These are phyloP conservation scores for Pedionomus torquatus DNA, from an alignment of 2,113 vertebrate species.

Conservation along the genomic window DNA sequence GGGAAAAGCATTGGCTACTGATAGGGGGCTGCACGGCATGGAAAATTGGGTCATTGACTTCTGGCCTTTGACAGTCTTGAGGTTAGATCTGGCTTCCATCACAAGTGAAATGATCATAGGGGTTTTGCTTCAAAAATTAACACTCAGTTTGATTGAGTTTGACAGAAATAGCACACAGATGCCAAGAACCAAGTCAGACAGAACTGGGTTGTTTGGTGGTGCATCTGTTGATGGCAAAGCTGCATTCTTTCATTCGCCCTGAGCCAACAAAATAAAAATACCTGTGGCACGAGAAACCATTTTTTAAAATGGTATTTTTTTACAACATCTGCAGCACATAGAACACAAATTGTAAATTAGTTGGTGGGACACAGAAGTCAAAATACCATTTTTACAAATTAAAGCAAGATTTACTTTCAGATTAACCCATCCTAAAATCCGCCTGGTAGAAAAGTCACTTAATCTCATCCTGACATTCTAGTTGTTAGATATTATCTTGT, in stretches of 20 bases:
- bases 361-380: not conserved
- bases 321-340: not conserved
- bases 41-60: constrained; percentile 85
- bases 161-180: constrained; percentile 83
- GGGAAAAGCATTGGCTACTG: constrained; percentile 24
- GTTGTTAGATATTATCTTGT: not conserved
- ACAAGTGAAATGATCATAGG: constrained; percentile 82
- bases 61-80: constrained; percentile 76
- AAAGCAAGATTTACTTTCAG: not conserved
- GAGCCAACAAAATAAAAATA: constrained; percentile 36
- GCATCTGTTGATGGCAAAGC: constrained; percentile 74
- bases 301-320: not conserved
- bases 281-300: constrained; percentile 51
- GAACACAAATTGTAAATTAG: not conserved
- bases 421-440: not conserved
- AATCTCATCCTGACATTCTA: not conserved
- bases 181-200: constrained; percentile 80
- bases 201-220: constrained; percentile 76
- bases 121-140: constrained; percentile 83
- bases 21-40: constrained; percentile 56
- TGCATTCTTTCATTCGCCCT: constrained; percentile 58
- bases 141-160: constrained; percentile 81
- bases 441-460: not conserved
- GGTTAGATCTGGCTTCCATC: constrained; percentile 84
- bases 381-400: not conserved